Percentiles rank a stretch among this genome's conserved stretches.
Conservation (phyloP, 2,113 vertebrate genomes). For the Paedocypris sp. region DNA sequence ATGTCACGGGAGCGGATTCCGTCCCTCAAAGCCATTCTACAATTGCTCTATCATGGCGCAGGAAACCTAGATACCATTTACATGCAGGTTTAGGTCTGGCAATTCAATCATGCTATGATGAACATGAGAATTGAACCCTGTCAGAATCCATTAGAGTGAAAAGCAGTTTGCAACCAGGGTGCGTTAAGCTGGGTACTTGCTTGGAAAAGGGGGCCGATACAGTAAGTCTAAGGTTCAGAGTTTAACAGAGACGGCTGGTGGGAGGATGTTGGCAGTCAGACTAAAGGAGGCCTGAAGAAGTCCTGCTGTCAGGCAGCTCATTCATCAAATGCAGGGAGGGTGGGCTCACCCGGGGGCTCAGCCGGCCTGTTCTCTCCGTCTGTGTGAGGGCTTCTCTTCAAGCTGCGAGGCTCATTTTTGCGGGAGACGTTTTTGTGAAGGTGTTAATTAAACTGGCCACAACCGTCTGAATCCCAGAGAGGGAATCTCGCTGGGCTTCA, state of each 20-base stretch:
- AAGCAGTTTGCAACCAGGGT: conserved; percentile 12
- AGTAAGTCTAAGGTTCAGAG: conserved; percentile 50
- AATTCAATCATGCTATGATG: conserved; percentile 36
- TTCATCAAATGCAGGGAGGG: conserved; percentile 42
- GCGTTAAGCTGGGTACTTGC: conserved; percentile 11
- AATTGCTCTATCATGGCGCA: conserved; percentile 13
- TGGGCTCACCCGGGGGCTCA: conserved; percentile 29
- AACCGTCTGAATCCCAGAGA: conserved; percentile 32
- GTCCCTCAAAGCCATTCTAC: conserved; percentile 8
- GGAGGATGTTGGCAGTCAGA: conserved; percentile 47
- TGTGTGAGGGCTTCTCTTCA: conserved; percentile 17
- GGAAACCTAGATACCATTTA: conserved; percentile 14
- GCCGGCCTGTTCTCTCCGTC: conserved; percentile 8
- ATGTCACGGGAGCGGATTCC: conserved; percentile 24
- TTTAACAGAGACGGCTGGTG: conserved; percentile 36
- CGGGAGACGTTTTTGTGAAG: conserved; percentile 18
- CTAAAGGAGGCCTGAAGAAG: conserved; percentile 35
- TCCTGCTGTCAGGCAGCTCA: conserved; percentile 40
- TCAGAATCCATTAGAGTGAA: conserved; percentile 31
- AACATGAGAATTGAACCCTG: conserved; percentile 31
- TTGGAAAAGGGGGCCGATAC: conserved; percentile 35
- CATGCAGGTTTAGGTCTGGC: conserved; percentile 26
- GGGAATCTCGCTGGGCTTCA: conserved; percentile 29
- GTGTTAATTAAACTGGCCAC: conserved; percentile 39
- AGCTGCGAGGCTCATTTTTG: conserved; percentile 16